These are phyloP conservation scores for Hirudo medicinalis DNA, from an alignment of 1,140 invertebrate species.

Conservation along the genomic window DNA sequence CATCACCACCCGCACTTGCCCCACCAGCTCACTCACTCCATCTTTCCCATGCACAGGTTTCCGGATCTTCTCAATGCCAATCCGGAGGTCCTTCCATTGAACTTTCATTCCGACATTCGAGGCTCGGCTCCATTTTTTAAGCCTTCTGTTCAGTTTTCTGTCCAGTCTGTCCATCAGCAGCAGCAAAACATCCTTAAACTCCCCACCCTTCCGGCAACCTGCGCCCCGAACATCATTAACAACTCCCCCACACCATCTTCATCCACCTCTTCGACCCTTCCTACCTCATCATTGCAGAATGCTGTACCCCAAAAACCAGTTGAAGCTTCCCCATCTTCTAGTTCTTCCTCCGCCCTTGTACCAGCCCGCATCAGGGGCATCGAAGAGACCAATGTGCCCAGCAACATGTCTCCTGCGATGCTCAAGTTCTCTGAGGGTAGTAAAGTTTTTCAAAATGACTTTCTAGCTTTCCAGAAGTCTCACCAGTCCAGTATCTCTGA, in stretches of 20 bases:
- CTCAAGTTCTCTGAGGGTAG: no score
- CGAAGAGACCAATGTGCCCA: no score
- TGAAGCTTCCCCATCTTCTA: no score
- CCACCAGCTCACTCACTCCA: slow-evolving; percentile 6
- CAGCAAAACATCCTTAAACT: slow-evolving; percentile 6
- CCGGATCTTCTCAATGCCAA: slow-evolving; percentile 9
- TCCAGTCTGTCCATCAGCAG: not conserved
- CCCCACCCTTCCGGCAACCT: not conserved
- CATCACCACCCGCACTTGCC: not conserved
- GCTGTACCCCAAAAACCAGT: no score
- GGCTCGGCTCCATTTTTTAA: slow-evolving; percentile 1
- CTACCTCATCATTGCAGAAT: not conserved
- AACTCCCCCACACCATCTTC: not conserved
- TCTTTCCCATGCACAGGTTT: slow-evolving; percentile 10
- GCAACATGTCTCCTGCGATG: no score
- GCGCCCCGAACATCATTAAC: not conserved
- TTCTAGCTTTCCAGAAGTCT: no score
- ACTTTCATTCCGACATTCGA: slow-evolving; percentile 1
- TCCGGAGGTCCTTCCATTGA: slow-evolving; percentile 9
- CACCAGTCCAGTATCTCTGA: no score
- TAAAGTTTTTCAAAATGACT: no score
- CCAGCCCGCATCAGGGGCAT: no score
- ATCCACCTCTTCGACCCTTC: not conserved
- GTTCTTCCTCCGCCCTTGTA: no score
- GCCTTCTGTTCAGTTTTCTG: slow-evolving; percentile 1